A percentile compares a stretch with the other conserved stretches of the same genome.
These are phyloP conservation scores for Eulemur coronatus DNA, from an alignment of 2,797 vertebrate species.

Conservation along the genomic window DNA sequence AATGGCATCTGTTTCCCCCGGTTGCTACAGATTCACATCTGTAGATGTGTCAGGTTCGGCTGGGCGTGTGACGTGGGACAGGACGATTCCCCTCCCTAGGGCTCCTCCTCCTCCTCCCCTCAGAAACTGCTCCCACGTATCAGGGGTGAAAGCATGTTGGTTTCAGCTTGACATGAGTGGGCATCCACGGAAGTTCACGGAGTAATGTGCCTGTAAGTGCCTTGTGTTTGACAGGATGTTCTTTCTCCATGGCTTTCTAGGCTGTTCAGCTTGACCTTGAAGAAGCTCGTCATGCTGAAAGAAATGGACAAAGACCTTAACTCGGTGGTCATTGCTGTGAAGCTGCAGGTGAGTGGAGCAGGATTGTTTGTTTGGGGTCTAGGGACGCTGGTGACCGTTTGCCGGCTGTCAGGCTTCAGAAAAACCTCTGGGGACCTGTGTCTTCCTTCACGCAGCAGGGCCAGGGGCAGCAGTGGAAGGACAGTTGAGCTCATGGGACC, in stretches of 20 bases:
- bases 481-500: background rate
- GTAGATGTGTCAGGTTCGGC: background rate
- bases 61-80: background rate
- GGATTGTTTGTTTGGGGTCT: background rate
- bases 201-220: background rate
- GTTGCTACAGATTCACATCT: background rate
- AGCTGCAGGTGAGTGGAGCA: constrained; percentile 89
- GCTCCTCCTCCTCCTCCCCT: background rate
- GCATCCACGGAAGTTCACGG: background rate
- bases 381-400: background rate
- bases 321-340: constrained; percentile 95
- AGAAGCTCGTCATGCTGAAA: constrained; percentile 95
- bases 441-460: background rate
- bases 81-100: no score
- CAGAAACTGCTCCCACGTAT: background rate
- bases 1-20: background rate
- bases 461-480: background rate
- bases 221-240: background rate
- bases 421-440: no score
- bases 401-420: background rate
- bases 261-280: constrained; percentile 94
- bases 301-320: constrained; percentile 96
- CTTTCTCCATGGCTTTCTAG: constrained; percentile 78
- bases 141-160: background rate
- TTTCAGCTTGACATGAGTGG: background rate